These are phyloP conservation scores for Quiscalus mexicanus DNA, from an alignment of 2,113 vertebrate genomes.

Conservation along the genomic window DNA sequence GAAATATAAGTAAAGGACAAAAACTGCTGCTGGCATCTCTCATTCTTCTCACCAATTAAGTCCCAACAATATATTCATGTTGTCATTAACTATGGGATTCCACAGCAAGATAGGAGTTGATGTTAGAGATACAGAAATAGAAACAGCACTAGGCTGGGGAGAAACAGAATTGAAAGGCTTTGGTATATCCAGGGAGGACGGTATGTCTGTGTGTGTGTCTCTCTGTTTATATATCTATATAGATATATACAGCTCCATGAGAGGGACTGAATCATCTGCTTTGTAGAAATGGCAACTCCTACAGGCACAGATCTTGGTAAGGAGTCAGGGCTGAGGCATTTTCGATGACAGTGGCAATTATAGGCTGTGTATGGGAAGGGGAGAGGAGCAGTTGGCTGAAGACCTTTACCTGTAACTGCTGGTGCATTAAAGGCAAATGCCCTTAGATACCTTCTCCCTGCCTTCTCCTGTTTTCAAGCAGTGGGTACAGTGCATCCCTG, in stretches of 20 bases:
- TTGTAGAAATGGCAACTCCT: neutral
- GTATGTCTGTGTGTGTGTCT: rapidly evolving
- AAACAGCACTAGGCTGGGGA: neutral
- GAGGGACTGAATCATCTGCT: neutral
- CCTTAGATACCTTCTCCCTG: neutral
- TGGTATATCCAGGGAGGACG: neutral
- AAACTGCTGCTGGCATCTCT: neutral
- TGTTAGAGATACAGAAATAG: neutral
- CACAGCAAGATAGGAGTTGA: neutral
- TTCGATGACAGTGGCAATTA: neutral
- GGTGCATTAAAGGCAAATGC: neutral
- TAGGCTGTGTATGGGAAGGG: neutral
- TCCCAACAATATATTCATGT: too few relatives aligned
- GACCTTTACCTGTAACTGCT: neutral
- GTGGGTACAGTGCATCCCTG: rapidly evolving
- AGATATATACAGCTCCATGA: neutral
- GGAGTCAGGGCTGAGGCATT: neutral
- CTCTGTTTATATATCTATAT: rapidly evolving
- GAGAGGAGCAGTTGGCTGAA: neutral
- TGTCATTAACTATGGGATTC: neutral
- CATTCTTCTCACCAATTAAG: neutral
- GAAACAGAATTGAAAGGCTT: neutral
- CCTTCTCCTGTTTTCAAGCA: neutral
- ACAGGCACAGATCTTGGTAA: neutral
- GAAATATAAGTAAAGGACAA: neutral